Conservation (phyloP, 2,113 vertebrate genomes). For the Platichthys flesus region DNA sequence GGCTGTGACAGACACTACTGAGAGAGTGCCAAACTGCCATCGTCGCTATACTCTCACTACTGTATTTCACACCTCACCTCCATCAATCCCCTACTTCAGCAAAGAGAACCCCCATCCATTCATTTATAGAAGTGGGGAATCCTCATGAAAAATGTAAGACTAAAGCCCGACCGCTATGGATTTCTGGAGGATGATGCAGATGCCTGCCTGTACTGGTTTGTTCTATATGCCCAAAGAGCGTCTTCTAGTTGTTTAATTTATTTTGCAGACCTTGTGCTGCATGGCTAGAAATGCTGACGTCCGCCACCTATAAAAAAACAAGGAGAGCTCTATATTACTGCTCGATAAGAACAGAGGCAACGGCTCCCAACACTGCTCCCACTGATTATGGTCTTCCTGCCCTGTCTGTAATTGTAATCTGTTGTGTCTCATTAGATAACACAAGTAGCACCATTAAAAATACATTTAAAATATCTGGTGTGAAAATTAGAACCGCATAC, state of each 20-base stretch:
- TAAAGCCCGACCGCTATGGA: no score
- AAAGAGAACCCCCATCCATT: not conserved
- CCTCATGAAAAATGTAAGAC: not conserved
- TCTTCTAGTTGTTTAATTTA: not conserved
- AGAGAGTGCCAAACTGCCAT: slow-evolving; percentile 15
- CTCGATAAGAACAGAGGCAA: not conserved
- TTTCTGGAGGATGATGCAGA: not conserved
- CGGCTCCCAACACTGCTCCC: not conserved
- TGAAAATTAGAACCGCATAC: not conserved
- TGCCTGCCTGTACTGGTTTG: not conserved
- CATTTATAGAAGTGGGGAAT: not conserved
- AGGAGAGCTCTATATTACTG: not conserved
- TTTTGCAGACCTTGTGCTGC: not conserved
- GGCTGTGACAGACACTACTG: slow-evolving; percentile 17
- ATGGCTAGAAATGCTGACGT: no score
- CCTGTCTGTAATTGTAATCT: not conserved
- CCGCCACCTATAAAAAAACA: no score
- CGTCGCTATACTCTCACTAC: not conserved
- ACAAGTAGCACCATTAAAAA: not conserved
- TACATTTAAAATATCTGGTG: not conserved
- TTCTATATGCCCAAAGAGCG: not conserved
- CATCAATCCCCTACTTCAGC: no score
- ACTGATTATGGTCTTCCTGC: not conserved
- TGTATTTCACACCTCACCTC: slow-evolving; percentile 6
- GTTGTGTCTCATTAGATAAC: not conserved